Base-by-base conservation (phyloP, 1,140 invertebrate species). In the Chionoecetes opilio region DNA sequence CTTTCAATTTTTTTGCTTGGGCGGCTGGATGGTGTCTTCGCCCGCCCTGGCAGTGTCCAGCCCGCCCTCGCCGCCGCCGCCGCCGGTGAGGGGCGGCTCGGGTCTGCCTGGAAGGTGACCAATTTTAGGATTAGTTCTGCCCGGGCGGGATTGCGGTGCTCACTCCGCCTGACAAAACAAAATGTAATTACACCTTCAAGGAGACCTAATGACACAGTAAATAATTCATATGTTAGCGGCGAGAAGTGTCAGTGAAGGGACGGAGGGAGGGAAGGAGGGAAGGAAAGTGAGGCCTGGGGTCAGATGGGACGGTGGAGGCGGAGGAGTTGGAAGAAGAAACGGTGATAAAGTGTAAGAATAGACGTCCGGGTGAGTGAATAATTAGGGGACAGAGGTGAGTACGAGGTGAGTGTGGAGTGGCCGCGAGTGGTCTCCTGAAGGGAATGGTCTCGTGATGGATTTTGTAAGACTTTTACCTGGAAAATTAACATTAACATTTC, bases 161-260 rank as follows among this genome's bases (percentile, higher is more conserved):
- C 63, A 75, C 63, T 75, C 63, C 63, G 63, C 63, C 63, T 75
- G 63, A 75, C 63, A 75, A 26, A 75, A 75, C 63, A 75, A 75
- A 75, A 75, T 87, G 86, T 35, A 87, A 87, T 87, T 35, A 37
- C 38, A 35, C 26, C 34, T n/a, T 6, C 11, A 31, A 9, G 86
- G 26, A 87, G 86, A 41, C 34, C 34, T 37, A 41, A 41, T 35
- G 32, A n/a, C 31, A 87, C 34, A 41, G 32, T 87, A 41, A 41
- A 87, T 34, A 75, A 75, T 75, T 75, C 63, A 75, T 75, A 75
- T 75, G 63, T 75, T 75, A 75, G 63, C 63, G 63, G 63, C 63
- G 63, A 41, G 86, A 41, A 41, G 31, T 87, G 31, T 41, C 86
- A 41, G 86, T 87, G 14, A 32, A 31, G 32, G 86, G 86, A 35